Evolutionary conservation across 2,888 invertebrate genomes (phyloP), one percentile per base, ranked within the genome.

Genomic region (Chrysina gloriosa): DNA sequence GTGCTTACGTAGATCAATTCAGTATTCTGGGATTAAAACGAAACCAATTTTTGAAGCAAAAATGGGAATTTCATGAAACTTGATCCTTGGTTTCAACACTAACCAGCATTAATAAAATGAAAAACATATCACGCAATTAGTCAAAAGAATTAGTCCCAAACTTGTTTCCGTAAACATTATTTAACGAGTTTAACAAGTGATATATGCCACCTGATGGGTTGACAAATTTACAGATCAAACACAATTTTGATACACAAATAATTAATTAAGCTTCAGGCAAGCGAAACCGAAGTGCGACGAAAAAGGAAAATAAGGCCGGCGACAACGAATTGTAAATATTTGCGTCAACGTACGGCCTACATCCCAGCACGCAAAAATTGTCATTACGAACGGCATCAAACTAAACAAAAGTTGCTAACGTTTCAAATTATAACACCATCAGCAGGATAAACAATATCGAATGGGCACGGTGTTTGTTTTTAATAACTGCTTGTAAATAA

Each of bases 291-390:
- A 36, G 11, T 5, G 5, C 3, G 5, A 19, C 4, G n/a, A 34
- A 19, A n/a, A 19, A 25, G 36, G 16, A 14, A 50, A 25, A 9
- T 6, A 25, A 47, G 21, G n/a, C 36, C 36, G 36, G 14, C 16
- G 50, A 50, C 27, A 50, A 50, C 50, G 50, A 50, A 50, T 11
- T 16, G 50, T 27, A 50, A 50, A 50, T 50, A 50, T 50, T 50
- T 50, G 50, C 21, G n/a, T n/a, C 23, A n/a, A 47, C 21, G 4
- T 9, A 47, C 7, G 7, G 29, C 14, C 16, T 29, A 16, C 36
- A 36, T 11, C 21, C 21, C 19, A 36, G 6, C 34, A 14, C 21
- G 5, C 34, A 56, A 56, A 56, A 36, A 56, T 56, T 34, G 36
- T 56, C 56, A 56, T 56, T 36, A 21, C 34, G 21, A 6, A 9